Base-by-base conservation (phyloP, 2,888 invertebrate species). In the Geotrupes spiniger region DNA sequence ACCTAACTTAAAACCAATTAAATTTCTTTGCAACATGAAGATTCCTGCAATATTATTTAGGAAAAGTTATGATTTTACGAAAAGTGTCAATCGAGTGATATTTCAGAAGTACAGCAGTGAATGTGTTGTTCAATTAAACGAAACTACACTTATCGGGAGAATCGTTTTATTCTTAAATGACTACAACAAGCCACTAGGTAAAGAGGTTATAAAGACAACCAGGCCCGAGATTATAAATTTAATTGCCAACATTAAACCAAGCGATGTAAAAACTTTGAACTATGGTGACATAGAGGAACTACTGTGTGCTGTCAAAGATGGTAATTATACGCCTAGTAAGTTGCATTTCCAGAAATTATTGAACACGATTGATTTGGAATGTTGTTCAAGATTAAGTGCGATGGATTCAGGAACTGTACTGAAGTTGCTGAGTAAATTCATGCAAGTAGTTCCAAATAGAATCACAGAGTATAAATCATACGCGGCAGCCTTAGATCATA, bases 401-500 rank as follows among this genome's bases (percentile, higher is more conserved):
- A 52, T 71, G 37, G 42, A 57, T 45, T 53, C 52, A 11, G 44
- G 52, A 17, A 61, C 62, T 17, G 62, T 63, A 42, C 61, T 71
- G 37, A 59, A 59, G 42, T 44, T 69, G 12, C 53, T 73, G 41
- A 60, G 63, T 55, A 55, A 58, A 26, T 71, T 62, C 54, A 64
- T 70, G 61, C 54, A 56, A 21, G 52, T 63, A 36, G 42, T 65
- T 36, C 68, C 70, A n/a, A 59, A 65, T 56, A 60, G 58, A 43
- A 64, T 72, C 29, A 62, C 59, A 2, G 51, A 63, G 16, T 60
- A 60, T 39, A 59, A 60, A 21, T 72, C 66, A 57, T 73, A 69
- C 54, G 50, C 61, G 15, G 31, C 46, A n/a, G 64, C 65, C 5
- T 53, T 71, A 9, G 48, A 66, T 31, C 47, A 60, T 42, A 55